Evolutionary conservation across 2,888 invertebrate species (phyloP), one percentile per base, ranked within the genome.

Genomic region (Idaea aversata): DNA sequence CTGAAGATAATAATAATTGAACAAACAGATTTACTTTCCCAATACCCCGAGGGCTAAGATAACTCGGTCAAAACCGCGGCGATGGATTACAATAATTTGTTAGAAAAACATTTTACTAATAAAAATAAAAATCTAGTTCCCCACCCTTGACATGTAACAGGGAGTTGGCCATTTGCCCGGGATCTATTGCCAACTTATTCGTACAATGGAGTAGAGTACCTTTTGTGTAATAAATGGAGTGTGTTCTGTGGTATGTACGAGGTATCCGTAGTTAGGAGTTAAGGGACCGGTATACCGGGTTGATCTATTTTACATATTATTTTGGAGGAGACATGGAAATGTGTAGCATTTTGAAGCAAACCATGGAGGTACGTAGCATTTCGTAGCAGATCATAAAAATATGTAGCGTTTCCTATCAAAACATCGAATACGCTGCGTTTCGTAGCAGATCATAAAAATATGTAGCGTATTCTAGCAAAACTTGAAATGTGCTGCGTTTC

Each of bases 141-240:
- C 47, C 3, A 47, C 47, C 47, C 47, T 47, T 47, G 47, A 47
- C 47, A 47, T 13, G 47, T 47, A 47, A 47, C 47, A 47, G 47
- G 47, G 47, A 47, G 47, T 47, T 47, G 47, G 47, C 47, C 47
- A 47, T 47, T 47, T 47, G 47, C 47, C 47, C 47, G 47, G 47
- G 47, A 47, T 47, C 47, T 47, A 47, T 47, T 47, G 47, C 47
- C 47, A 47, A 47, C 47, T 47, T 47, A 47, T 47, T 47, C 47
- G 47, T 47, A 47, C 47, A 47, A 47, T 47, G 47, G 13, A 47
- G 13, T 47, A 47, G 47, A 47, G 47, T 47, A 47, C 47, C 47
- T 47, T 36, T 47, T 47, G 47, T 47, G 47, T 47, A 47, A 47
- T 13, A 47, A 47, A 47, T 47, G 47, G 47, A 47, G 47, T 47